Conservation (phyloP, 37 sponge, comb jelly and placozoan species). For the Ianthella basta region DNA sequence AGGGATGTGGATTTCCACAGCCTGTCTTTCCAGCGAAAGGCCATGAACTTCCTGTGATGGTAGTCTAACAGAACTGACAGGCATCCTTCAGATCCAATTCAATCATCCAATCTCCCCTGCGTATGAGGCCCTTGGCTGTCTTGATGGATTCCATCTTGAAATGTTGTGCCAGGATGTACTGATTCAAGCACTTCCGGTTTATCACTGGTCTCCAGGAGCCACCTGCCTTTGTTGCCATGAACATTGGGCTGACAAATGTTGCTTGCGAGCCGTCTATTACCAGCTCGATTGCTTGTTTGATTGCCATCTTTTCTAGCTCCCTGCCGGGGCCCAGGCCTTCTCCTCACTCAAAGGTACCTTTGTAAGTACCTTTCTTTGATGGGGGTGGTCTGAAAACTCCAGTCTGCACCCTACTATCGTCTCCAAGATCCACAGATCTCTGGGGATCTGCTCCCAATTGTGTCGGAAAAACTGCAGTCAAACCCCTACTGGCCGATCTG, state of each 20-base stretch:
- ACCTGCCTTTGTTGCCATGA: slow-evolving; percentile 62
- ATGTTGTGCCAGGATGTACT: slow-evolving; percentile 29
- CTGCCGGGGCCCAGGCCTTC: not conserved
- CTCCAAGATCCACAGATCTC: slow-evolving; percentile 51
- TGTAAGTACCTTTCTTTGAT: not conserved
- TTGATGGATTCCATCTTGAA: slow-evolving; percentile 67
- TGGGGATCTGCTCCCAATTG: slow-evolving; percentile 31
- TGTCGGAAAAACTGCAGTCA: slow-evolving; percentile 5
- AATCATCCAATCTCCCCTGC: slow-evolving; percentile 5
- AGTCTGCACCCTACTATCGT: slow-evolving; percentile 35
- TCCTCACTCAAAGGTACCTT: not conserved
- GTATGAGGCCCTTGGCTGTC: slow-evolving; percentile 42
- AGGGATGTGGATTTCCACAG: slow-evolving; percentile 48
- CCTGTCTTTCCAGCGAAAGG: slow-evolving; percentile 19
- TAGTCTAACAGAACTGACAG: slow-evolving; percentile 20
- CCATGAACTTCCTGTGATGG: not conserved
- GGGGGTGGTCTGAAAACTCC: not conserved
- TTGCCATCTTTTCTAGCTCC: too few species aligned
- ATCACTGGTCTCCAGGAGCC: slow-evolving; percentile 48
- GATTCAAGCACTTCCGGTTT: slow-evolving; percentile 47
- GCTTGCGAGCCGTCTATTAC: not conserved
- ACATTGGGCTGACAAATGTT: slow-evolving; percentile 26
- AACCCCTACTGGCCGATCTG: slow-evolving; percentile 4
- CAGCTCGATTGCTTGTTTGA: not conserved
- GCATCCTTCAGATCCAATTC: slow-evolving; percentile 60